phyloP scores from a whole-genome alignment of 1,140 invertebrate genomes.

The Drosophila pectinifera region DNA sequence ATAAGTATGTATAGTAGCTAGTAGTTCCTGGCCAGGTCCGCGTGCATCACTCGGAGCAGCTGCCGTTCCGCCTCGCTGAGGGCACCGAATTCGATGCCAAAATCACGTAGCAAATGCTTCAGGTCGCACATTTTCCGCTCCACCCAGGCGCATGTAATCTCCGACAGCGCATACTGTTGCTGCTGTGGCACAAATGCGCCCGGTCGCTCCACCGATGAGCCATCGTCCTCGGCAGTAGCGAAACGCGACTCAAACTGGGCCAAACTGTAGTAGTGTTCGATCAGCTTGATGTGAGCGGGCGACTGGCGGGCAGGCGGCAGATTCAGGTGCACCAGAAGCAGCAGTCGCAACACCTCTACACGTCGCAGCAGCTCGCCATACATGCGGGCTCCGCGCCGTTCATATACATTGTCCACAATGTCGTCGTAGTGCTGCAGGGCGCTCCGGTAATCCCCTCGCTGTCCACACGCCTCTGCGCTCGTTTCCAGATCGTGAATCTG shows the following conservation, averaged over 20 bases:
- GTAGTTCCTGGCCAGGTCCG: conserved; percentile 53
- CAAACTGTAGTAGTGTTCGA: conserved; percentile 74
- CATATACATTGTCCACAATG: conserved; percentile 82
- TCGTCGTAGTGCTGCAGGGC: conserved; percentile 80
- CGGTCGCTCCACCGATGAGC: conserved; percentile 46
- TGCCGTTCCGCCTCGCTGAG: conserved; percentile 58
- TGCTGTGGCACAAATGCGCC: conserved; percentile 67
- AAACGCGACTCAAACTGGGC: conserved; percentile 52
- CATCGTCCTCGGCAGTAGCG: conserved; percentile 17
- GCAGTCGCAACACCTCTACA: conserved; percentile 71
- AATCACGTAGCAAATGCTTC: conserved; percentile 60
- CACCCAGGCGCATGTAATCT: conserved; percentile 71
- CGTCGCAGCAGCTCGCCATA: conserved; percentile 71
- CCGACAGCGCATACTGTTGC: conserved; percentile 69
- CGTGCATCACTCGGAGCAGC: conserved; percentile 49
- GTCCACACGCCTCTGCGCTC: conserved; percentile 58
- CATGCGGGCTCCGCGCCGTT: conserved; percentile 67
- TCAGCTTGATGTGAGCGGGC: conserved; percentile 82
- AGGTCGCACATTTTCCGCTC: conserved; percentile 71
- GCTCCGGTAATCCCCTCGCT: conserved; percentile 58
- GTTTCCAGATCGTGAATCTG: conserved; percentile 75
- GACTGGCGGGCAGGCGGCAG: conserved; percentile 78
- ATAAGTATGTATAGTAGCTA: conserved; percentile 35
- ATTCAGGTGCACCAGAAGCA: conserved; percentile 74
- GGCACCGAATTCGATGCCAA: conserved; percentile 55